Evolutionary conservation across 1,140 invertebrate genomes (phyloP).

Genomic region (Drosophila kikkawai): DNA sequence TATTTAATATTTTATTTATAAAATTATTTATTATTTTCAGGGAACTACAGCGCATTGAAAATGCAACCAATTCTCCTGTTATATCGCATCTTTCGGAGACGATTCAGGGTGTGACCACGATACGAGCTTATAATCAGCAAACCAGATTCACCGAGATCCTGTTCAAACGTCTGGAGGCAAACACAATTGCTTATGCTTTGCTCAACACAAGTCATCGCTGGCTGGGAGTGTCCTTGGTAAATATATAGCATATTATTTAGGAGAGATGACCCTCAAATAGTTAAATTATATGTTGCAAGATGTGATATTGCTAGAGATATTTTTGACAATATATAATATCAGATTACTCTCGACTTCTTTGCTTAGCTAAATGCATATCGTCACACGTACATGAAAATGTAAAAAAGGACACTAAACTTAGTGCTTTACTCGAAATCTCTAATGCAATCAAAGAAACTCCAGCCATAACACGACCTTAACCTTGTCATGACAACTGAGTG

Average conservation of each 20-base stretch:
- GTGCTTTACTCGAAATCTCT: neutral
- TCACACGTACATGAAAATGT: neutral
- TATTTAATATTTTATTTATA: neutral
- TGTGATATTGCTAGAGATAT: too few species aligned
- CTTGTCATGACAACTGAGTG: slow-evolving; percentile 9
- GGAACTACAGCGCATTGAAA: slow-evolving; percentile 89
- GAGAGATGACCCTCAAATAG: neutral
- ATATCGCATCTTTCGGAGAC: slow-evolving; percentile 91
- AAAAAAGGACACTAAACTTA: neutral
- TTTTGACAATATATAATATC: too few species aligned
- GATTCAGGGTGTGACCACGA: slow-evolving; percentile 88
- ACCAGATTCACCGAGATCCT: slow-evolving; percentile 88
- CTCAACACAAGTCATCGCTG: slow-evolving; percentile 92
- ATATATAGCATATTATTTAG: slow-evolving; percentile 35
- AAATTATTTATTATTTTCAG: slow-evolving; percentile 78
- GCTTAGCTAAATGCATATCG: neutral
- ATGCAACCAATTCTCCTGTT: slow-evolving; percentile 90
- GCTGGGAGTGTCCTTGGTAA: slow-evolving; percentile 92
- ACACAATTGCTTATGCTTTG: slow-evolving; percentile 91
- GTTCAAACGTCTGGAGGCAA: slow-evolving; percentile 89
- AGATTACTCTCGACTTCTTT: neutral
- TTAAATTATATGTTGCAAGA: too few species aligned
- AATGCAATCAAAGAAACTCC: slow-evolving; percentile 9
- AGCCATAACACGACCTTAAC: slow-evolving; percentile 17
- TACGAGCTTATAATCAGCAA: slow-evolving; percentile 90